phyloP scores from a whole-genome alignment of 2,888 invertebrate genomes.

The Resseliella maxima region DNA sequence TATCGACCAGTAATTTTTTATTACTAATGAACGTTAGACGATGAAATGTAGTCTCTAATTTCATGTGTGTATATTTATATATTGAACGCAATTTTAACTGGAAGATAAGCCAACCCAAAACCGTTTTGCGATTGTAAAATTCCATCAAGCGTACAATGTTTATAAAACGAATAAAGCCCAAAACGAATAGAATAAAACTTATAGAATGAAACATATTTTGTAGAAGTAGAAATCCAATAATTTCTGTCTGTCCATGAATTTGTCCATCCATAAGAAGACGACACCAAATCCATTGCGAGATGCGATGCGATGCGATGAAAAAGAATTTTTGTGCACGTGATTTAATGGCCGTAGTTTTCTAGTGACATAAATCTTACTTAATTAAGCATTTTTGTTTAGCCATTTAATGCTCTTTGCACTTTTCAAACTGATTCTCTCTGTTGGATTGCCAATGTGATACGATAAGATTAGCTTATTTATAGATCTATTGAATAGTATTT shows the following conservation, averaged over 20 bases:
- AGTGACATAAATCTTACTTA: slow-evolving; percentile 35
- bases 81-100: not conserved
- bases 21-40: not conserved
- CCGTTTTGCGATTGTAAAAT: not conserved
- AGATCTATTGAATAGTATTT: slow-evolving; percentile 33
- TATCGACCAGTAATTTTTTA: not conserved
- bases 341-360: slow-evolving; percentile 2
- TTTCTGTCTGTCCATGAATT: too few relatives aligned
- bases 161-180: not conserved
- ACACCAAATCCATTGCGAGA: too few relatives aligned
- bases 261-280: too few relatives aligned
- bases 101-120: not conserved
- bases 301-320: not conserved
- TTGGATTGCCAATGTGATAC: not conserved
- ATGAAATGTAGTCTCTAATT: not conserved
- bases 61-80: not conserved
- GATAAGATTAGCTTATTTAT: slow-evolving; percentile 51
- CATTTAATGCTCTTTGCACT: not conserved
- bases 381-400: slow-evolving; percentile 16
- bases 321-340: slow-evolving; percentile 2
- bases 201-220: too few relatives aligned
- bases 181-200: too few relatives aligned
- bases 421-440: not conserved
- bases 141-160: not conserved
- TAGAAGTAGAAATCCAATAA: too few relatives aligned